A percentile compares a stretch with the other conserved stretches of the same genome.
phyloP scores from a whole-genome alignment of 1,140 invertebrate species.

The Neelides sp. region DNA sequence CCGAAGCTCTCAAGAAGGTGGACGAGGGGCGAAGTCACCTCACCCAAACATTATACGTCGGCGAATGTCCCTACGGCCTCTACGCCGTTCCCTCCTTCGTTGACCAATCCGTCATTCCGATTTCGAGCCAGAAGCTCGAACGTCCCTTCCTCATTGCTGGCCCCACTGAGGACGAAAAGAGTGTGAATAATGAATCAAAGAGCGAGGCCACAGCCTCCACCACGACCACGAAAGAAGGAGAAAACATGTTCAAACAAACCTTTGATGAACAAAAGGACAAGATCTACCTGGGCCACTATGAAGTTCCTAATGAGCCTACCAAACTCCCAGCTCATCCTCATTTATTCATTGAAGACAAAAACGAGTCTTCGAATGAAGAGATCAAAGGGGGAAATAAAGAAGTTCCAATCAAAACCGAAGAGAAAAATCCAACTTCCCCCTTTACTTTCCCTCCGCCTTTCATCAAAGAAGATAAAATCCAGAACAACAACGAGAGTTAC shows the following conservation, averaged over 20 bases:
- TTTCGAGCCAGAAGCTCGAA: constrained; percentile 8
- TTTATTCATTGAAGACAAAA: too few relatives aligned
- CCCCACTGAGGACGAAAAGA: constrained; percentile 3
- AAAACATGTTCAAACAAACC: constrained; percentile 18
- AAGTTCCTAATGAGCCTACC: too few relatives aligned
- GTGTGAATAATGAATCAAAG: background rate
- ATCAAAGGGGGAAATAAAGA: too few relatives aligned
- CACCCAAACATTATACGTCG: constrained; percentile 85
- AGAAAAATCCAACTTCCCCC: too few relatives aligned
- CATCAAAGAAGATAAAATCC: too few relatives aligned
- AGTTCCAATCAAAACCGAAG: too few relatives aligned
- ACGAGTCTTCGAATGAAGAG: too few relatives aligned
- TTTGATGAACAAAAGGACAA: too few relatives aligned
- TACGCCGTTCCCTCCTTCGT: constrained; percentile 85
- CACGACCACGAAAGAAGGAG: background rate
- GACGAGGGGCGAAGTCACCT: constrained; percentile 41
- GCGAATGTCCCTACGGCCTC: constrained; percentile 70
- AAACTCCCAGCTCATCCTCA: too few relatives aligned
- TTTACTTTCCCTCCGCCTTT: too few relatives aligned
- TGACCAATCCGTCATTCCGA: constrained; percentile 50
- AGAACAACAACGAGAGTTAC: too few relatives aligned
- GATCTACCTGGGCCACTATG: too few relatives aligned
- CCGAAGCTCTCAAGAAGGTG: constrained; percentile 61
- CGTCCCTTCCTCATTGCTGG: constrained; percentile 23
- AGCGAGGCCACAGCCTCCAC: background rate